A percentile compares a stretch with the other conserved stretches of the same genome.
Evolutionary conservation across 30 jellyfish, hydroid and myxozoan species (phyloP).

Genomic region (Aurelia aurita): DNA sequence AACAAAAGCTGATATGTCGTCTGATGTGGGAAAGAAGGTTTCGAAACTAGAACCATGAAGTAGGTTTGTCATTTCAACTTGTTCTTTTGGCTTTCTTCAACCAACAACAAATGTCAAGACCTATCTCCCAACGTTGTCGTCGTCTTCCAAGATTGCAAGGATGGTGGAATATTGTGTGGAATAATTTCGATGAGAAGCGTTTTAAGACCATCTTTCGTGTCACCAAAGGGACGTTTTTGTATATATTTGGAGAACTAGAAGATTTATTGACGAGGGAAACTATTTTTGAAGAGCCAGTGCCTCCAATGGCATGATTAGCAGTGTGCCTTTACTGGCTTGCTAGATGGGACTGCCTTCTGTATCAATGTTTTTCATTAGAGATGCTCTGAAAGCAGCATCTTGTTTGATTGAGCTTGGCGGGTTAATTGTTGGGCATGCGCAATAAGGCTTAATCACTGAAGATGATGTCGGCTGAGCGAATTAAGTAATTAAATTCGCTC

Average conservation of each 20-base stretch:
- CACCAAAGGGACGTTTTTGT: slow-evolving; percentile 26
- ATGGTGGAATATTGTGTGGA: slow-evolving; percentile 59
- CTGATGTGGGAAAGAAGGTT: neutral
- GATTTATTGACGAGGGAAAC: too few relatives aligned
- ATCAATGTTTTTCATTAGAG: too few relatives aligned
- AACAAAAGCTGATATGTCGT: slow-evolving; percentile 24
- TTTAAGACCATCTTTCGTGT: slow-evolving; percentile 19
- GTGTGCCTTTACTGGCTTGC: too few relatives aligned
- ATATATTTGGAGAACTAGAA: slow-evolving; percentile 25
- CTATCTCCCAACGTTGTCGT: slow-evolving; percentile 31
- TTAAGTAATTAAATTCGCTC: too few relatives aligned
- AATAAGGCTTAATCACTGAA: too few relatives aligned
- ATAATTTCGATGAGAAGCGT: slow-evolving; percentile 33
- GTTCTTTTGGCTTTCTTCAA: slow-evolving; percentile 32
- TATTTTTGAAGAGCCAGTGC: too few relatives aligned
- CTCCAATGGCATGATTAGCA: too few relatives aligned
- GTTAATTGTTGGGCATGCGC: too few relatives aligned
- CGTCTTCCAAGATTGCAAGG: slow-evolving; percentile 49
- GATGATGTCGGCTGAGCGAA: too few relatives aligned
- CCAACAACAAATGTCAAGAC: neutral
- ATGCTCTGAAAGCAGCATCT: too few relatives aligned
- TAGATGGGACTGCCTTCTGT: too few relatives aligned
- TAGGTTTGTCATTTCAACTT: slow-evolving; percentile 22
- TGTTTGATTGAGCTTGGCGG: too few relatives aligned
- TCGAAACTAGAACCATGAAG: slow-evolving; percentile 25